These are phyloP conservation scores for Eupelmus urozonus DNA, from an alignment of 2,888 invertebrate genomes.

Conservation along the genomic window DNA sequence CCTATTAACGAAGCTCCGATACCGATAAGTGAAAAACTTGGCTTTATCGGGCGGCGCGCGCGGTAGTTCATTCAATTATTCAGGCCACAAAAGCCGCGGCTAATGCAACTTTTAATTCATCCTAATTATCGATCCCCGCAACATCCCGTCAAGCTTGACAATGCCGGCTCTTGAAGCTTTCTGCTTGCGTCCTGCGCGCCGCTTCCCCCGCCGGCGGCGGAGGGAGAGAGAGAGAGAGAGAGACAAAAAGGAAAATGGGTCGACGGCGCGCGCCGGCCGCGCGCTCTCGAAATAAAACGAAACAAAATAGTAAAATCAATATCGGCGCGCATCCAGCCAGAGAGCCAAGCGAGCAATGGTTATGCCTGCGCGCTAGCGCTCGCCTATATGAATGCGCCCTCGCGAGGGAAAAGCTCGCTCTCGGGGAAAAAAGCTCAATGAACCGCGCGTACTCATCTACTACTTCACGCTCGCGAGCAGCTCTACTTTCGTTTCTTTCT, in stretches of 20 bases:
- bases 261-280: too few relatives aligned
- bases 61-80: too few relatives aligned
- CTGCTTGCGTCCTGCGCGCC: too few relatives aligned
- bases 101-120: too few relatives aligned
- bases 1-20: too few relatives aligned
- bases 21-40: too few relatives aligned
- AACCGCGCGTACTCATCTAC: constrained; percentile 64
- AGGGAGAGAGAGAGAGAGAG: not conserved
- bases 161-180: not conserved
- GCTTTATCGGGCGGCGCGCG: too few relatives aligned
- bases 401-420: not conserved
- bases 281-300: constrained; percentile 47
- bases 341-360: not conserved
- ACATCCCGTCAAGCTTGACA: too few relatives aligned
- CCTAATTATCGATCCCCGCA: not conserved
- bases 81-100: too few relatives aligned
- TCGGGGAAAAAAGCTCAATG: constrained; percentile 68
- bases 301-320: constrained; percentile 48
- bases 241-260: constrained; percentile 38
- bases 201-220: too few relatives aligned
- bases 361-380: not conserved
- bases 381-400: not conserved
- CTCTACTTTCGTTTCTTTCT: constrained; percentile 53
- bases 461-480: constrained; percentile 35
- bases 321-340: constrained; percentile 19